Evolutionary conservation across 2,113 vertebrate species (phyloP), one percentile per base, ranked within the genome.

Genomic region (Brienomyrus longianalis): DNA sequence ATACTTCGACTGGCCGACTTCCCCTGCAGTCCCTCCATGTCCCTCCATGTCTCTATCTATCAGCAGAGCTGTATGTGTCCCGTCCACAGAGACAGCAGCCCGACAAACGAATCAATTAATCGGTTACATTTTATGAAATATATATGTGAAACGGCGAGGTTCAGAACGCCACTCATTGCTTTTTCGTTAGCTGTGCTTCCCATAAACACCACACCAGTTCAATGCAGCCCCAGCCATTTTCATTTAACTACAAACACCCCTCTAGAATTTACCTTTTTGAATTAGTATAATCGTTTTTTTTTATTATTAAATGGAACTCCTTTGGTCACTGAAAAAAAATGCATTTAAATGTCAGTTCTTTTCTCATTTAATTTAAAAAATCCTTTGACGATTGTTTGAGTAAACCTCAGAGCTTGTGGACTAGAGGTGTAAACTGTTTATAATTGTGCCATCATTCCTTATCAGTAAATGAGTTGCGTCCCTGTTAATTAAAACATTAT

Each of bases 341-440:
- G 10, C 10, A n/a, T 31, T 70, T 70, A 70, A 70, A 27, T 70
- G 62, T 31, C 62, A 70, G 62, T 70, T 13, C 62, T 70, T 70
- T 70, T 70, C 62, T 70, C 62, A 70, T 59, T 87, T 56, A 35
- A 52, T 59, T 50, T 86, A 50, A 86, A 86, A 56, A 54, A 62
- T 47, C 87, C 56, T 62, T 62, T 52, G 56, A n/a, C 54, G 5
- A n/a, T 45, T 62, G 10, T 66, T 66, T 47, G 35, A 39, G 35
- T 62, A 43, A 88, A 88, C 87, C 39, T 88, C 17, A 45, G 86
- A 45, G 43, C 59, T 11, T 39, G 17, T n/a, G 54, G 56, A 21
- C 10, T 52, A 88, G 56, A 87, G 86, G 86, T 87, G n/a, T 54
- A 52, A 39, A 54, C 35, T 87, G 86, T 56, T 87, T 87, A 87